Evolutionary conservation across 2,888 invertebrate species (phyloP), one percentile per base, ranked within the genome.

Genomic region (Hetaerina titia): DNA sequence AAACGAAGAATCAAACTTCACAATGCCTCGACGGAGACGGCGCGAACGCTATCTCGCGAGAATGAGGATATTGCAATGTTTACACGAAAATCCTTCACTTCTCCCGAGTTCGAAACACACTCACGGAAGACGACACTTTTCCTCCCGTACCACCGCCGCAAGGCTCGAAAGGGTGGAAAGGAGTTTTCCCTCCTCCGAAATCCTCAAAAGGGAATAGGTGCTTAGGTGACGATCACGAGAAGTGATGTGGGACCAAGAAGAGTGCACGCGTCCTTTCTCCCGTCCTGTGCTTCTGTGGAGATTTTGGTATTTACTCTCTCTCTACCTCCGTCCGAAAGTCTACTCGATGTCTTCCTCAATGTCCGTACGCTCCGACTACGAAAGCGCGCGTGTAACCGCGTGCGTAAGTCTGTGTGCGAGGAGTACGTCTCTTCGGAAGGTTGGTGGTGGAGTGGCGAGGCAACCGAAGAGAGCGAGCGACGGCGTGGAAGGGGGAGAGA

Each of bases 391-490:
- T 69, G 69, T 13, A n/a, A 69, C 19, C 69, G n/a, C 11, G 81
- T 25, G 9, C 13, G 81, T 81, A 25, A 15, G 22, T 9, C n/a
- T 6, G 45, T 4, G 1, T 45, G 69, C n/a, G 69, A n/a, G 69
- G 22, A n/a, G 63, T 69, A 81, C 81, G 31, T 58, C 90, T 45
- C 13, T 45, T 92, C 69, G 56, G 92, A 74, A 92, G 92, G 92
- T 95, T 95, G 95, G 95, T 95, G 95, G 95, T 95, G 95, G 95
- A 95, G 95, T 95, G 95, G 95, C 94, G 95, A 87, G 89, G 87
- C 89, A 95, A 57, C 94, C 57, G 90, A 94, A 95, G 94, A 94
- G 95, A 95, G 74, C 60, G 57, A 89, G 63, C 31, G 57, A 94
- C 63, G 94, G 25, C 60, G 11, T 4, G 87, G 81, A 31, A 64